Evolutionary conservation across 2,797 vertebrate genomes (phyloP), one percentile per base, ranked within the genome.

Genomic region (Epinephelus coioides): DNA sequence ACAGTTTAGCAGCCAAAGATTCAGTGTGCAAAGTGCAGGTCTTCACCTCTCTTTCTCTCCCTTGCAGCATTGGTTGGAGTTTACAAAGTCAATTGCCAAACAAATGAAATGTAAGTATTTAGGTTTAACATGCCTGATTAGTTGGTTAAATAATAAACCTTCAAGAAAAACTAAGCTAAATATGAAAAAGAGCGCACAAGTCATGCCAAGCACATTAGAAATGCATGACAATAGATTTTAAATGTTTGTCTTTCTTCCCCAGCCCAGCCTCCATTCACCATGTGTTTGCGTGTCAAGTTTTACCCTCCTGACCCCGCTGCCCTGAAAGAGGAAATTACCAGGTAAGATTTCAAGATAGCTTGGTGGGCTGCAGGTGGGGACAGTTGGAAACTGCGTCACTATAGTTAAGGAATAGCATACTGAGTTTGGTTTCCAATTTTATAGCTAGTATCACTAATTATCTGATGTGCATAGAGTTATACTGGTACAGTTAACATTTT

Each of bases 261-360:
- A 99, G 98, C 98, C 80, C 98, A 99, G 92, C 97, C 98, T 79
- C 98, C 98, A 0, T 99, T 98, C 94, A 99, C 97, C 89, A 97
- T 99, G 97, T 99, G 98, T 93, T 96, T 99, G 93, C 96, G 98
- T 0, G 98, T 99, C 84, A 99, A 99, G 95, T 99, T 99, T 75
- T 99, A 99, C 85, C 98, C 98, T n/a, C 97, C 97, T 0, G 98
- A 99, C 85, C 98, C 98, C 0, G 97, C 97, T 17, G 96, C 97
- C 3, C 95, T 99, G 67, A 99, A 95, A 91, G 98, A 99, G 92
- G 98, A 99, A 94, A 99, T 99, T 93, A 98, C 97, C 86, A 97
- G 97, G 97, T 98, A 86, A 90, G 86, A 73, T 54, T 76, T 69
- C 12, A 49, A 27, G 25, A 62, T 12, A 5, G 43, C 43, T 63